These are phyloP conservation scores for Macrocentrus cingulum DNA, from an alignment of 1,140 invertebrate species.

Conservation along the genomic window DNA sequence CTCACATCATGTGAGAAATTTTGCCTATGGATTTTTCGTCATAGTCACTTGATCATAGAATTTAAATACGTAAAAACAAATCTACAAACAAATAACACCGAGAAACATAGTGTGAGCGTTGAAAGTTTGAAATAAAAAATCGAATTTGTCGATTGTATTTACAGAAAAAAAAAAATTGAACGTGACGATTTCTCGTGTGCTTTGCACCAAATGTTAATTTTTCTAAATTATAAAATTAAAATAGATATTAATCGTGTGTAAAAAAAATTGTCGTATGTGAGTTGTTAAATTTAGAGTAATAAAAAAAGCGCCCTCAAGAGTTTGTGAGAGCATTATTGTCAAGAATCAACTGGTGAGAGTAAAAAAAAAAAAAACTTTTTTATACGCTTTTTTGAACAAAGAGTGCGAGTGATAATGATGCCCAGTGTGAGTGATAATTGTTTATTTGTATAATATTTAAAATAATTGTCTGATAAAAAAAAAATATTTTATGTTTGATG, in stretches of 20 bases:
- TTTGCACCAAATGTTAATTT: too few relatives aligned
- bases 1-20: not conserved
- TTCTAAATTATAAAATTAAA: slow-evolving; percentile 1
- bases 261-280: slow-evolving; percentile 13
- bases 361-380: slow-evolving; percentile 9
- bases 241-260: slow-evolving; percentile 4
- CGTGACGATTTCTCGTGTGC: slow-evolving; percentile 2
- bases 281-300: not conserved
- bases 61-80: not conserved
- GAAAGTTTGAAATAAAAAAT: not conserved
- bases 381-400: slow-evolving; percentile 20
- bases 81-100: not conserved
- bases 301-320: not conserved
- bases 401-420: not conserved
- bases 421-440: too few relatives aligned
- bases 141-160: not conserved
- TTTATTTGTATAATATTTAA: too few relatives aligned
- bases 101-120: not conserved
- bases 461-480: not conserved
- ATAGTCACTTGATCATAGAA: not conserved
- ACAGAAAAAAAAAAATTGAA: too few relatives aligned
- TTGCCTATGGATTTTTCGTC: slow-evolving; percentile 4
- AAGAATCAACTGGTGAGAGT: slow-evolving; percentile 13
- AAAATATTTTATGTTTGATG: too few relatives aligned
- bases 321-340: not conserved